A percentile compares a stretch with the other conserved stretches of the same genome.
Evolutionary conservation across 2,888 invertebrate genomes (phyloP).

Genomic region (Drosophila diplacantha): DNA sequence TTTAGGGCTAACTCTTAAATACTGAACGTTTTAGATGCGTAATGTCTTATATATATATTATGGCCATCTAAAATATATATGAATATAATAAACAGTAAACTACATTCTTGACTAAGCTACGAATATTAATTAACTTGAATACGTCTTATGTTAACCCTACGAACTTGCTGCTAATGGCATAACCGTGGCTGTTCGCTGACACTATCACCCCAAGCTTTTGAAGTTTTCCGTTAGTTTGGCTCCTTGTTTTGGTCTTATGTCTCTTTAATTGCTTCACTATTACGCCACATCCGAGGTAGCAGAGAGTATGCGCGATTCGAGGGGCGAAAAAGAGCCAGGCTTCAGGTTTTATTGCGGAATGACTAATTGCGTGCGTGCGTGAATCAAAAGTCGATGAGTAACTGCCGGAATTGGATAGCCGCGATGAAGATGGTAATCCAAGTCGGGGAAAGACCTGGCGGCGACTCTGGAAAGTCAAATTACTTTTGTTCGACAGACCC

Average conservation of each 20-base stretch:
- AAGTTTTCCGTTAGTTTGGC: slow-evolving; percentile 34
- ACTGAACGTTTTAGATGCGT: neutral
- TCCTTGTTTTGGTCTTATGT: slow-evolving; percentile 4
- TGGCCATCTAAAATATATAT: too few relatives aligned
- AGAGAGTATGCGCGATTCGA: slow-evolving; percentile 24
- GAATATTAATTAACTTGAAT: neutral
- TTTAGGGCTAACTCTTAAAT: neutral
- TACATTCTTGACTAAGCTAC: too few relatives aligned
- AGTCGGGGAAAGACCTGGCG: slow-evolving; percentile 22
- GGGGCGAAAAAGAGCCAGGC: neutral
- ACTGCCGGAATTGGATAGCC: slow-evolving; percentile 18
- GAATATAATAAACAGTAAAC: too few relatives aligned
- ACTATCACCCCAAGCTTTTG: slow-evolving; percentile 16
- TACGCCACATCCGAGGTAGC: slow-evolving; percentile 1
- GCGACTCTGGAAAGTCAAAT: slow-evolving; percentile 17
- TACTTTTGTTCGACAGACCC: slow-evolving; percentile 8
- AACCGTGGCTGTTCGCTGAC: neutral
- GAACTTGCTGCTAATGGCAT: neutral
- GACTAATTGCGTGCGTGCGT: slow-evolving; percentile 45
- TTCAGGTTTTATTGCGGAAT: slow-evolving; percentile 12
- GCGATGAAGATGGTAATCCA: slow-evolving; percentile 15
- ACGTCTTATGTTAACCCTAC: neutral
- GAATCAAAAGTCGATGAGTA: slow-evolving; percentile 32
- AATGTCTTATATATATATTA: neutral
- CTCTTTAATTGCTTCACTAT: slow-evolving; percentile 16